Base-by-base conservation (phyloP, 2,113 vertebrate genomes). In the Pelecanus crispus region DNA sequence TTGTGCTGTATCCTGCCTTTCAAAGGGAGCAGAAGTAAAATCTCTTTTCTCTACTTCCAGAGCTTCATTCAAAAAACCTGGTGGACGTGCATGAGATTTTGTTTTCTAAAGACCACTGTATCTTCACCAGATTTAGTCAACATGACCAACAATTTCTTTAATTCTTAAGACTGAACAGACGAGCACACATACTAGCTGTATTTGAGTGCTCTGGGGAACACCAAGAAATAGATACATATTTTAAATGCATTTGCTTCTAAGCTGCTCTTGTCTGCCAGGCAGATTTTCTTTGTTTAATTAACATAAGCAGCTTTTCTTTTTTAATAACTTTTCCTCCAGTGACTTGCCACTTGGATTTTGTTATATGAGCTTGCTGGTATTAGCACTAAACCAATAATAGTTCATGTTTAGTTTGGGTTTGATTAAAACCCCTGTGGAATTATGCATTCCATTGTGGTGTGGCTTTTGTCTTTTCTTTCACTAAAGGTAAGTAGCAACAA, bases 241-340 rank as follows among this genome's bases (percentile, higher is more conserved):
- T 67, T 36, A 89, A 86, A 86, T 52, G 67, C 26, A 36, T 86
- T 90, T 94, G 4, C 32, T 75, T 88, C 82, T 73, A 58, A 88
- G 74, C 45, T 80, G 22, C 62, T 86, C 44, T 52, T 59, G 34
- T 88, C 73, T 86, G 52, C 34, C 34, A 86, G 55, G 44, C 61
- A 84, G 63, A 86, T 95, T 95, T 90, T 55, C 70, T 81, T 81
- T 74, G 62, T 86, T 96, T 93, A 92, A 93, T 97, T 94, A 96
- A 61, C 68, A 74, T 94, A 94, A 81, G 79, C 68, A 86, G 88
- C 86, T 94, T 96, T 92, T 92, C 42, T 86, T 81, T 82, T 78
- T 71, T 56, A 63, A 63, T 74, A 77, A 72, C 22, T 49, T 93
- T 90, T 94, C 29, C 81, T 92, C 68, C 34, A 90, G 72, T 75